phyloP scores from a whole-genome alignment of 2,888 invertebrate species.

The Cremastinae sp. region DNA sequence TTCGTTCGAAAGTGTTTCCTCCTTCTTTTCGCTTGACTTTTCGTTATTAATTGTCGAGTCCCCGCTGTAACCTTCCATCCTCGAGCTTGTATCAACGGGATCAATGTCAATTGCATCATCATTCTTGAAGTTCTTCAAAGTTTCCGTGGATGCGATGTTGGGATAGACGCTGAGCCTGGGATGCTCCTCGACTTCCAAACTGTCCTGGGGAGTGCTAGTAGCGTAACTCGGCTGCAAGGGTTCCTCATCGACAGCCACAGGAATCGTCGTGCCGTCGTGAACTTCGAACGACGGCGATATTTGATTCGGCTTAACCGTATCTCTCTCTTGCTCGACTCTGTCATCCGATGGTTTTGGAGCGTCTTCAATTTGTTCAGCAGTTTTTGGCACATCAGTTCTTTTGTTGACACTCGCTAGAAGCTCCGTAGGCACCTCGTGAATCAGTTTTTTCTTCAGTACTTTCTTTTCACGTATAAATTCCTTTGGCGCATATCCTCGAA shows the following conservation, averaged over 20 bases:
- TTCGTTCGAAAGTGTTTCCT: constrained; percentile 16
- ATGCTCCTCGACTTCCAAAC: constrained; percentile 57
- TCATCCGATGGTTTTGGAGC: background rate
- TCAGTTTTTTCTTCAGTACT: constrained; percentile 80
- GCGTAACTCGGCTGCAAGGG: constrained; percentile 60
- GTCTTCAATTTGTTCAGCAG: constrained; percentile 3
- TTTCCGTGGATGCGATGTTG: constrained; percentile 60
- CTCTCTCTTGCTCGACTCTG: background rate
- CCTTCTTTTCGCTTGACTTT: background rate
- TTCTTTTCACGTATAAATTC: constrained; percentile 84
- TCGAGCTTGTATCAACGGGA: constrained; percentile 9
- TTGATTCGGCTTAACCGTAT: constrained; percentile 27
- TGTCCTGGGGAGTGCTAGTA: constrained; percentile 34
- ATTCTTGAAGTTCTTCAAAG: constrained; percentile 19
- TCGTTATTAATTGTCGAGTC: background rate
- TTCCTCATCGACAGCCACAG: constrained; percentile 58
- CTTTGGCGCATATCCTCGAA: constrained; percentile 86
- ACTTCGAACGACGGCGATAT: constrained; percentile 79
- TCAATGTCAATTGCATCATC: constrained; percentile 16
- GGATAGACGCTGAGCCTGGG: constrained; percentile 67
- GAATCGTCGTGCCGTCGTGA: constrained; percentile 86
- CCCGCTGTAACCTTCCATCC: constrained; percentile 6
- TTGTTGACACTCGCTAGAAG: constrained; percentile 28
- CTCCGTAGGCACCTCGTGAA: constrained; percentile 80
- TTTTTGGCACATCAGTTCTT: background rate